A percentile compares a stretch with the other conserved stretches of the same genome.
Evolutionary conservation across 2,113 vertebrate species (phyloP).

Genomic region (Hippoglossus stenolepis): DNA sequence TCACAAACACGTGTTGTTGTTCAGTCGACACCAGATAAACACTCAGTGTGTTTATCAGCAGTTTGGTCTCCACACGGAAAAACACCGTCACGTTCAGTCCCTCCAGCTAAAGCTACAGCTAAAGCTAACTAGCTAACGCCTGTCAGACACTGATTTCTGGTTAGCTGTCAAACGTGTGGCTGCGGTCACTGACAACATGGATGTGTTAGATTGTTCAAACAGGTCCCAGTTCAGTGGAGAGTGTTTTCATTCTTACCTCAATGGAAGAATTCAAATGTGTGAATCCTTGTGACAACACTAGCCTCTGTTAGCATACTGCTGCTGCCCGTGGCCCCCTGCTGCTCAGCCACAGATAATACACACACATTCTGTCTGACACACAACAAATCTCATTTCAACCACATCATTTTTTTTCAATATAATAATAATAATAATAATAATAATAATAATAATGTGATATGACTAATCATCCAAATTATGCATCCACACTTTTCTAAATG

Average conservation of each 20-base stretch:
- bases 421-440: too few species aligned
- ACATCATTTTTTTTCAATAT: too few species aligned
- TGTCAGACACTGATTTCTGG: constrained; percentile 8
- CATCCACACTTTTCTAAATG: too few species aligned
- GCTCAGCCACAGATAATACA: background rate
- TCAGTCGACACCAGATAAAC: background rate
- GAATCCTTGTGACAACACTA: constrained; percentile 56
- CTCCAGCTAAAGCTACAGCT: constrained; percentile 44
- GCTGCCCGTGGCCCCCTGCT: constrained; percentile 6
- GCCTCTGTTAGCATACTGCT: constrained; percentile 56
- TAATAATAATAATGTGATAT: too few species aligned
- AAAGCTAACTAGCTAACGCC: constrained; percentile 19
- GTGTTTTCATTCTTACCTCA: constrained; percentile 68
- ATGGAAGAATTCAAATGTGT: constrained; percentile 49
- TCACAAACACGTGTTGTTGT: background rate
- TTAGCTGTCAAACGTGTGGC: background rate
- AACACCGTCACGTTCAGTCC: background rate
- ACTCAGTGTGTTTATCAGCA: background rate
- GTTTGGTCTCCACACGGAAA: background rate
- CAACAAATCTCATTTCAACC: too few species aligned
- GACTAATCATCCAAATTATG: too few species aligned
- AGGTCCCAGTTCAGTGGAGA: too few species aligned
- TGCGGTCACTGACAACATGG: background rate
- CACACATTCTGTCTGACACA: background rate
- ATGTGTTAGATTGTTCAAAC: background rate